Evolutionary conservation across 2,888 invertebrate species (phyloP), one percentile per base, ranked within the genome.

Genomic region (Microctonus brassicae): DNA sequence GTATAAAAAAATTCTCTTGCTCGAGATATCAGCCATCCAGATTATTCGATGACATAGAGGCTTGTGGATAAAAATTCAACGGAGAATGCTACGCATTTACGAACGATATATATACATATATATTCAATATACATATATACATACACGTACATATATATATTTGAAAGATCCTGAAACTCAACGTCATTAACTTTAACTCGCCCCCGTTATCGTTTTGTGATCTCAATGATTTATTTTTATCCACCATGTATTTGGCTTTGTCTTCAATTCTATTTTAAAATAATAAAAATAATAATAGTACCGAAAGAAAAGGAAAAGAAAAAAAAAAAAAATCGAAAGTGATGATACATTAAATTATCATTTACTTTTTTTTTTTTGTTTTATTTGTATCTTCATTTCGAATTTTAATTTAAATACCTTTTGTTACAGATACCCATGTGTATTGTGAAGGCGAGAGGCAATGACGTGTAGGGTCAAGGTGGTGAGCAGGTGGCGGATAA

Each of bases 21-120:
- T 72, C 72, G 72, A 72, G 72, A 72, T 72, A 72, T 72, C 72
- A 72, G 62, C 62, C 66, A 71, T 67, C 66, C 66, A 71, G 66
- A 71, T 71, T 72, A 72, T 72, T 72, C 72, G 72, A 72, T 72
- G 72, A 72, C 72, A 67, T 68, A 72, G 62, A 63, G 67, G 61
- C 39, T 47, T 69, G 34, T 42, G 66, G 20, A 36, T 55, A 68
- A 69, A 70, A 70, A 63, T 70, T 22, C 52, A 57, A 69, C 20
- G 29, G 63, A 61, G 68, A 63, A 66, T 72, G 71, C 67, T 39
- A 70, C 65, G 68, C 63, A 74, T 72, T 34, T 47, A 64, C 60
- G 26, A n/a, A 29, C 39, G 53, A n/a, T 24, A 26, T 26, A 26
- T 26, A 26, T 55, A 55, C 2, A 26, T 10, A 55, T 53, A 4